A percentile compares a stretch with the other conserved stretches of the same genome.
Conservation (phyloP, 1,140 invertebrate species). For the Drosophila sucinea region DNA sequence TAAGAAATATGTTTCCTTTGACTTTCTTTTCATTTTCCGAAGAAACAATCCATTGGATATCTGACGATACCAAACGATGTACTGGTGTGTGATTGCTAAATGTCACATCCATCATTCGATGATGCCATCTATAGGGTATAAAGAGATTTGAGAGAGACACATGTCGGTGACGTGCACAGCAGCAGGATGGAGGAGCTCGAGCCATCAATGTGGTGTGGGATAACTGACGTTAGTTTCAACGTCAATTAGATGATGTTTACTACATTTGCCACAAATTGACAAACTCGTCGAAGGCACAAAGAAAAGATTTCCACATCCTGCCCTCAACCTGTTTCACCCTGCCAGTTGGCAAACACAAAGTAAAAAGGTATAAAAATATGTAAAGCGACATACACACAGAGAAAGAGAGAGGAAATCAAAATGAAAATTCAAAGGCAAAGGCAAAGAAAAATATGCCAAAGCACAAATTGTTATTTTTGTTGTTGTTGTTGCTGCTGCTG, state of each 20-base stretch:
- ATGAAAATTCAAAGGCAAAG: constrained; percentile 71
- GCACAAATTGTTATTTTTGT: constrained; percentile 26
- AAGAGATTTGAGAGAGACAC: constrained; percentile 39
- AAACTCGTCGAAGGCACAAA: constrained; percentile 61
- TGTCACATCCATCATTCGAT: neutral
- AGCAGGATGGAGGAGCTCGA: constrained; percentile 9
- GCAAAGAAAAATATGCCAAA: constrained; percentile 60
- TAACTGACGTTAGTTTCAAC: constrained; percentile 63
- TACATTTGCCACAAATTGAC: constrained; percentile 77
- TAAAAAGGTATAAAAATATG: constrained; percentile 51
- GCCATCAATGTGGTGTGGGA: constrained; percentile 25
- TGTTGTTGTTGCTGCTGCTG: constrained; percentile 45
- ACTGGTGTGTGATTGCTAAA: neutral
- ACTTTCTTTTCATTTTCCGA: too few species aligned
- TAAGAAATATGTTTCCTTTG: too few species aligned
- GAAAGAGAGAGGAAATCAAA: constrained; percentile 29
- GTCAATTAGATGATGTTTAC: constrained; percentile 78
- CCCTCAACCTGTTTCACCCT: constrained; percentile 4
- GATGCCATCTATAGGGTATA: neutral
- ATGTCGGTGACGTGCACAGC: constrained; percentile 40
- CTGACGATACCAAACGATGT: neutral
- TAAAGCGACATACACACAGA: constrained; percentile 24
- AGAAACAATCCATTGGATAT: neutral
- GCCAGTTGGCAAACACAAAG: constrained; percentile 13
- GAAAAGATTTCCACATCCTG: constrained; percentile 8